Percentiles rank a stretch among this genome's conserved stretches.
Conservation (phyloP, 2,888 invertebrate species). For the Cephus spinipes region DNA sequence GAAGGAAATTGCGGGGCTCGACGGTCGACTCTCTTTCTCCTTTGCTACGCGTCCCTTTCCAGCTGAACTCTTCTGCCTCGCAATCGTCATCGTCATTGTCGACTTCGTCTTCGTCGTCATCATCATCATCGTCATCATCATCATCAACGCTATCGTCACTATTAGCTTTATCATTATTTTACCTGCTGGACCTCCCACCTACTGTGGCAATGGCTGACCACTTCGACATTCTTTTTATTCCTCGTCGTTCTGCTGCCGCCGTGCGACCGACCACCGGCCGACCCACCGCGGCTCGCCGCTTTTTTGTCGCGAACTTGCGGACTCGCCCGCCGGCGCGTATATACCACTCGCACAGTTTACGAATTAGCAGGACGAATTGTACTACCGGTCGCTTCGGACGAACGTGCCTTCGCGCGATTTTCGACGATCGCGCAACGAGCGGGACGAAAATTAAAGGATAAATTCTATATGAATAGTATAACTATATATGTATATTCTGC, state of each 20-base stretch:
- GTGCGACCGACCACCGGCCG: slow-evolving; percentile 6
- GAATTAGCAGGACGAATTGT: slow-evolving; percentile 5
- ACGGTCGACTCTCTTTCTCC: not conserved
- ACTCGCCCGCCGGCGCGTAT: slow-evolving; percentile 1
- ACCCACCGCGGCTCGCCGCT: slow-evolving; percentile 11
- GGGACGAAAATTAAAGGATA: not conserved
- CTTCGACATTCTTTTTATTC: slow-evolving; percentile 39
- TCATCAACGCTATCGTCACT: slow-evolving; percentile 29
- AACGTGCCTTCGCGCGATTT: not conserved
- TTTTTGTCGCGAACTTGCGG: slow-evolving; percentile 9
- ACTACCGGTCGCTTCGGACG: not conserved
- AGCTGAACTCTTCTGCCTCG: not conserved
- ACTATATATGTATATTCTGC: not conserved
- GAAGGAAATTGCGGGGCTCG: not conserved
- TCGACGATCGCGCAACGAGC: not conserved
- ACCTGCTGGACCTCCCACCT: slow-evolving; percentile 34
- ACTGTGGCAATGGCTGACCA: slow-evolving; percentile 25
- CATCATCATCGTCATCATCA: slow-evolving; percentile 25
- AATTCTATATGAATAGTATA: not conserved
- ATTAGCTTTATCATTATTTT: slow-evolving; percentile 34
- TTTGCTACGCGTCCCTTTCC: not conserved
- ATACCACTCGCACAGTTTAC: slow-evolving; percentile 11
- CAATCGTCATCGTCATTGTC: slow-evolving; percentile 13
- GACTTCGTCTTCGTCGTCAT: slow-evolving; percentile 31
- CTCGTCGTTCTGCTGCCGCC: slow-evolving; percentile 12